Conservation (phyloP, 2,888 invertebrate species). For the Aelia acuminata region DNA sequence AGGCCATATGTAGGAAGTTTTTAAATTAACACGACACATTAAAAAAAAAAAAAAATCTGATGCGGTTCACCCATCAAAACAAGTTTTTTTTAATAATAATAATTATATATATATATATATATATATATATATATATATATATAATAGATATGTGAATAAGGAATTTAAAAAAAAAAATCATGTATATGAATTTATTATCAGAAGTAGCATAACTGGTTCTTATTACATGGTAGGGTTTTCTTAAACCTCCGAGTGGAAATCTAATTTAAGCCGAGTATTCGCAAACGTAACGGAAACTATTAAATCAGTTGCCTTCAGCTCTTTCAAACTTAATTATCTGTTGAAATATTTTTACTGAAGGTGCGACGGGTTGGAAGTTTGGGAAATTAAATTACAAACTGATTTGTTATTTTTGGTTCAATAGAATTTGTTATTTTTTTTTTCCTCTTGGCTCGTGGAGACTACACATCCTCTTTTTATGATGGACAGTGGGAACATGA, state of each 20-base stretch:
- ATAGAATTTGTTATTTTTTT: background rate
- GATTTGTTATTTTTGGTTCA: background rate
- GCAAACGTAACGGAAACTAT: background rate
- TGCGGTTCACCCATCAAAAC: too few species aligned
- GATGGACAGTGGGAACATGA: too few species aligned
- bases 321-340: background rate
- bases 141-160: too few species aligned
- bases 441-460: background rate
- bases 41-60: too few species aligned
- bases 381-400: background rate
- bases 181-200: background rate
- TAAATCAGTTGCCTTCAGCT: conserved; percentile 1
- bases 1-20: background rate
- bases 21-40: too few species aligned
- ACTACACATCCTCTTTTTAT: background rate
- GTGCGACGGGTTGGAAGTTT: background rate
- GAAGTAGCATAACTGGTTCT: background rate
- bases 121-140: too few species aligned
- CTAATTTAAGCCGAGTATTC: background rate
- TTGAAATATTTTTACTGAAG: background rate
- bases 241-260: background rate
- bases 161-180: background rate
- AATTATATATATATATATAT: too few species aligned
- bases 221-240: background rate
- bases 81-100: too few species aligned